Evolutionary conservation across 2,888 invertebrate species (phyloP).

Genomic region (Lithodes maja): DNA sequence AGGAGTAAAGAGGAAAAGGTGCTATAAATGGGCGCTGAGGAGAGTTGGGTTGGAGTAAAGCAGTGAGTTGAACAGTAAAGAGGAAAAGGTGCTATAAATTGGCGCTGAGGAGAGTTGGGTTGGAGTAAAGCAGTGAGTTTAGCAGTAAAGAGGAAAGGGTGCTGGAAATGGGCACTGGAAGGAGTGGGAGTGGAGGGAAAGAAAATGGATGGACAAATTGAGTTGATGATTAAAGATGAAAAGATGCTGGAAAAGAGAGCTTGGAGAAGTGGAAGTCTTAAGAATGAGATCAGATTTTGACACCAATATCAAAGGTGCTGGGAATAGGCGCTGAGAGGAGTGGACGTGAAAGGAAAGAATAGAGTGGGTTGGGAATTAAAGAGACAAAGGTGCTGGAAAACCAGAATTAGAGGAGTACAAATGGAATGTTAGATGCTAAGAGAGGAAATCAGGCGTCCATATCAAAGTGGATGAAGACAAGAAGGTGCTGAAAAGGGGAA

Average conservation of each 20-base stretch:
- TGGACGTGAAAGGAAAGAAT: neutral
- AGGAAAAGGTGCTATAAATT: neutral
- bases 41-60: neutral
- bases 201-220: neutral
- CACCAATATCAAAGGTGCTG: too few species aligned
- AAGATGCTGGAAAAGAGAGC: neutral
- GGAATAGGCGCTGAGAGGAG: neutral
- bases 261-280: neutral
- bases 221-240: conserved; percentile 5
- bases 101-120: neutral
- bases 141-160: neutral
- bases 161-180: neutral
- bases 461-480: neutral
- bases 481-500: neutral
- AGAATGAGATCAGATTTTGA: neutral
- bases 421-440: too few species aligned
- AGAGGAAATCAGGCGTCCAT: too few species aligned
- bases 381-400: neutral
- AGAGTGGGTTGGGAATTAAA: neutral
- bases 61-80: neutral
- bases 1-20: neutral
- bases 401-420: neutral
- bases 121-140: neutral
- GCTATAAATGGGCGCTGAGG: neutral
- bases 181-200: neutral